Evolutionary conservation across 2,113 vertebrate genomes (phyloP).

Genomic region (Sterrhoptilus dennistouni): DNA sequence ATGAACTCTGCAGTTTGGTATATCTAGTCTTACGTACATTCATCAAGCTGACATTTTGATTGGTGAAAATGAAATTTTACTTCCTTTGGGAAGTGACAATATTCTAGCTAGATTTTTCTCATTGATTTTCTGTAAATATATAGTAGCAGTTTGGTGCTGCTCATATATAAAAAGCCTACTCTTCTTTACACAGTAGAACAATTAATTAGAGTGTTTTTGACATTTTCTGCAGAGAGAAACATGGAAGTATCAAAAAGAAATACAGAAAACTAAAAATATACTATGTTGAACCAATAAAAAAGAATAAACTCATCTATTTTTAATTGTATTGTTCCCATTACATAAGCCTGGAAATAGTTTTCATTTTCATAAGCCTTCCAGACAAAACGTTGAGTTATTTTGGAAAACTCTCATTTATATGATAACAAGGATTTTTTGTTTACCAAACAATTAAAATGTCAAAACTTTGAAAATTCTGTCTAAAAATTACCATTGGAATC

Average conservation of each 20-base stretch:
- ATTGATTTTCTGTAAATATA: conserved; percentile 36
- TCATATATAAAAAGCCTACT: not conserved
- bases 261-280: conserved; percentile 27
- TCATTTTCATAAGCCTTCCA: conserved; percentile 1
- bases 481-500: not conserved
- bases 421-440: not conserved
- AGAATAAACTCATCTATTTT: conserved; percentile 35
- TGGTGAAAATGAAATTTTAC: conserved; percentile 28
- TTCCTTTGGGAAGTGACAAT: conserved; percentile 11
- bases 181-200: conserved; percentile 1
- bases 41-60: conserved; percentile 24
- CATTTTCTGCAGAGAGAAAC: not conserved
- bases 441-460: not conserved
- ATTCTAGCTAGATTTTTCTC: not conserved
- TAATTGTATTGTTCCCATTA: not conserved
- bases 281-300: not conserved
- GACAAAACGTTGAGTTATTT: not conserved
- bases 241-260: not conserved
- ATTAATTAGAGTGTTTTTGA: conserved; percentile 12
- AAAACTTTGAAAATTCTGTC: not conserved
- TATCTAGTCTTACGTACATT: not conserved
- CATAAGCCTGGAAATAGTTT: not conserved
- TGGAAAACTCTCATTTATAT: not conserved
- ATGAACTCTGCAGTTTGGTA: not conserved
- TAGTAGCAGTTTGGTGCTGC: not conserved